Percentiles rank a stretch among this genome's conserved stretches.
These are phyloP conservation scores for Trachelus iudaicus DNA, from an alignment of 2,888 invertebrate genomes.

Conservation along the genomic window DNA sequence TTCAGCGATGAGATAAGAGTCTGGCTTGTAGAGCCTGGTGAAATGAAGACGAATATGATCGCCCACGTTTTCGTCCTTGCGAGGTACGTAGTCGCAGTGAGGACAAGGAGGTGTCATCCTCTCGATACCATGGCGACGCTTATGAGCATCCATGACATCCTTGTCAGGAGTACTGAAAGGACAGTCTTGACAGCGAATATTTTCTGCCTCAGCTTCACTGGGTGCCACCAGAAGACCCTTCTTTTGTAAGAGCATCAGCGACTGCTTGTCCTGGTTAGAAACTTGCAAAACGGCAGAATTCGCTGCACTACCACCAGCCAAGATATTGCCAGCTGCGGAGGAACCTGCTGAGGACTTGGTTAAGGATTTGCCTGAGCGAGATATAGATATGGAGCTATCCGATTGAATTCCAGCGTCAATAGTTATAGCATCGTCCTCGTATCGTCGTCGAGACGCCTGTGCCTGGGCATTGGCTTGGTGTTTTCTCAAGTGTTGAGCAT, in stretches of 20 bases:
- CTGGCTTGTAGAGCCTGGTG: conserved; percentile 56
- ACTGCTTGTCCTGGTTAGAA: conserved; percentile 58
- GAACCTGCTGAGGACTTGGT: conserved; percentile 27
- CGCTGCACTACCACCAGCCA: background rate
- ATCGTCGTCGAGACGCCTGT: conserved; percentile 69
- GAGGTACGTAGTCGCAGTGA: conserved; percentile 58
- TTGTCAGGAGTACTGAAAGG: conserved; percentile 53
- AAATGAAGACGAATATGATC: conserved; percentile 58
- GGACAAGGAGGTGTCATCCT: conserved; percentile 57
- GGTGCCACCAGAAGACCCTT: conserved; percentile 33
- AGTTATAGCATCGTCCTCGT: conserved; percentile 55
- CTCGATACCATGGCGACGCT: conserved; percentile 58
- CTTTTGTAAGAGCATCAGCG: conserved; percentile 48
- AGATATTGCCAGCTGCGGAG: background rate
- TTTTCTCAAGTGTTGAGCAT: conserved; percentile 83
- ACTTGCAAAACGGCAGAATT: conserved; percentile 31
- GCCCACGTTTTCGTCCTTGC: conserved; percentile 55
- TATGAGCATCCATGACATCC: conserved; percentile 53
- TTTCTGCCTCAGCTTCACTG: conserved; percentile 32
- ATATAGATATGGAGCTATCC: conserved; percentile 1
- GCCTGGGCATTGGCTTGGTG: conserved; percentile 80
- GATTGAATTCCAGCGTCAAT: conserved; percentile 36
- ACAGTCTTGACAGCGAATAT: conserved; percentile 48
- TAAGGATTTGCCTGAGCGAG: conserved; percentile 43
- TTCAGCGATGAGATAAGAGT: conserved; percentile 57